Evolutionary conservation across 2,797 vertebrate genomes (phyloP).

Genomic region (Sparus aurata): DNA sequence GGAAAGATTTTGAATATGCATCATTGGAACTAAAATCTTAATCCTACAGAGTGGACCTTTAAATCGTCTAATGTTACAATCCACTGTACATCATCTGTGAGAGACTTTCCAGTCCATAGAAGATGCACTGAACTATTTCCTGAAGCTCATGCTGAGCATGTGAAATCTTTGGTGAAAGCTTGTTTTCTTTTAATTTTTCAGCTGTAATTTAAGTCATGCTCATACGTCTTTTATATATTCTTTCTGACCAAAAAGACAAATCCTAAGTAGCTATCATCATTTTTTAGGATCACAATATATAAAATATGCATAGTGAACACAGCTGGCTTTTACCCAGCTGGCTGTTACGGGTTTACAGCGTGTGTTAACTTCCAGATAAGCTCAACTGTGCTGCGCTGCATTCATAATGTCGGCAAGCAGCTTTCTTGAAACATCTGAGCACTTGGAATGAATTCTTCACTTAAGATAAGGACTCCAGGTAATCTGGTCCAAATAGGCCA

Average conservation of each 20-base stretch:
- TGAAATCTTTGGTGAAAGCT: slow-evolving; percentile 38
- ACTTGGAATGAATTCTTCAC: slow-evolving; percentile 71
- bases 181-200: slow-evolving; percentile 35
- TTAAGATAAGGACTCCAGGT: slow-evolving; percentile 79
- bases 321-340: slow-evolving; percentile 1
- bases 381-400: slow-evolving; percentile 24
- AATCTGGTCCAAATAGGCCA: slow-evolving; percentile 77
- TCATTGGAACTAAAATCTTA: background rate
- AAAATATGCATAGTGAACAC: slow-evolving; percentile 27
- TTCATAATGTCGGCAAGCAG: slow-evolving; percentile 45
- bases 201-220: slow-evolving; percentile 9
- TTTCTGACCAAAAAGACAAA: background rate
- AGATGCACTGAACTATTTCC: slow-evolving; percentile 49
- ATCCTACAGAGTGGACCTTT: background rate
- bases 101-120: slow-evolving; percentile 23
- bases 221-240: background rate
- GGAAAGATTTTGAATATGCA: no score
- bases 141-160: slow-evolving; percentile 47
- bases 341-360: slow-evolving; percentile 51
- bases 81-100: slow-evolving; percentile 53
- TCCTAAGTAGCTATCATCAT: background rate
- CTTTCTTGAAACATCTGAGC: slow-evolving; percentile 65
- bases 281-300: slow-evolving; percentile 12
- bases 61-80: slow-evolving; percentile 51
- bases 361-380: slow-evolving; percentile 59